Evolutionary conservation across 2,113 vertebrate genomes (phyloP).

Genomic region (Melanerpes formicivorus): DNA sequence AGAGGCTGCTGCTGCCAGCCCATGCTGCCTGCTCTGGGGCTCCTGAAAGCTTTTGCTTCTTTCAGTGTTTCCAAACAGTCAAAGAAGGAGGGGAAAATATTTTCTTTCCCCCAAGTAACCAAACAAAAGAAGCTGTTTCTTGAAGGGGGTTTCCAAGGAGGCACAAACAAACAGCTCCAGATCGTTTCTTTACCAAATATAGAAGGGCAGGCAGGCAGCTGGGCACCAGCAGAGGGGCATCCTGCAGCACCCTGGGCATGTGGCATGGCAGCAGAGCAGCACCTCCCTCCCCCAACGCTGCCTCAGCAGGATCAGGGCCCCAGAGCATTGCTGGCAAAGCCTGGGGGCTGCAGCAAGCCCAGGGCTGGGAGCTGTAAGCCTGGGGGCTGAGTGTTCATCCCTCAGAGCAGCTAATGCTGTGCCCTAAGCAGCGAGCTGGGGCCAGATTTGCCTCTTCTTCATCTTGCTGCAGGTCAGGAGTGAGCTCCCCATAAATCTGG

Average conservation of each 20-base stretch:
- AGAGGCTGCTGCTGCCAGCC: not conserved
- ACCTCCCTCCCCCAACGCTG: accelerated
- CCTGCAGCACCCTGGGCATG: accelerated
- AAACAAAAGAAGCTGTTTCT: conserved; percentile 48
- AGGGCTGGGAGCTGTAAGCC: not conserved
- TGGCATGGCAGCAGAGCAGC: not conserved
- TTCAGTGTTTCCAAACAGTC: not conserved
- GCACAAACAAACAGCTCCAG: conserved; percentile 51
- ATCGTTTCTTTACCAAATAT: conserved; percentile 36
- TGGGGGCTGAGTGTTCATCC: accelerated
- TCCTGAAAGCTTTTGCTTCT: not conserved
- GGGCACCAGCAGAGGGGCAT: not conserved
- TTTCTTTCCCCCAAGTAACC: conserved; percentile 23
- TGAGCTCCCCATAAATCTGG: not conserved
- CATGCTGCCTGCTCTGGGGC: not conserved
- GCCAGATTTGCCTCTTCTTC: not conserved
- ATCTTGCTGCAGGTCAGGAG: not conserved
- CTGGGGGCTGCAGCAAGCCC: not conserved
- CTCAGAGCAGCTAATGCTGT: not conserved
- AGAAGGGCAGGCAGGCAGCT: not conserved
- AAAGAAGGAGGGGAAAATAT: conserved; percentile 11
- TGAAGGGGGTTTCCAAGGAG: conserved; percentile 41
- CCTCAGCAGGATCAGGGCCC: not conserved
- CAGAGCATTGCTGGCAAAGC: accelerated
- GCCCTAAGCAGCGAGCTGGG: not conserved